A percentile compares a stretch with the other conserved stretches of the same genome.
Conservation (phyloP, 2,888 invertebrate species). For the Eristalis arbustorum region DNA sequence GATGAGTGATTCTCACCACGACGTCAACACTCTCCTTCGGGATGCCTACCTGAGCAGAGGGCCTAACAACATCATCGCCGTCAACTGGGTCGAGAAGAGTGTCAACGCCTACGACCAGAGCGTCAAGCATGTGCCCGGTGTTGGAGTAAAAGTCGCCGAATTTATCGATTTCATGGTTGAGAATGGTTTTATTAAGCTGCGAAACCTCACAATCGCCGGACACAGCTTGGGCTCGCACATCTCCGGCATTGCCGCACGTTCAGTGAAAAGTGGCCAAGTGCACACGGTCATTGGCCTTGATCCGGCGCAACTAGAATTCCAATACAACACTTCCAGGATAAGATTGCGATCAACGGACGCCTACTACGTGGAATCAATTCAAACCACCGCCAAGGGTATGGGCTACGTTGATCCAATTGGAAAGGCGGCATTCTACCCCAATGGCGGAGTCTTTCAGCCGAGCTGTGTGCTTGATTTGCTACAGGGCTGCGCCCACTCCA, state of each 20-base stretch:
- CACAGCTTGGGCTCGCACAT: constrained; percentile 84
- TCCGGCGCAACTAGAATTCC: constrained; percentile 76
- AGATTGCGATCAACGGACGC: constrained; percentile 75
- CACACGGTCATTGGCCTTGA: constrained; percentile 82
- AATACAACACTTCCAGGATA: constrained; percentile 72
- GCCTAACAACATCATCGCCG: constrained; percentile 83
- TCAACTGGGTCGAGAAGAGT: constrained; percentile 83
- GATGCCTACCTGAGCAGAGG: constrained; percentile 82
- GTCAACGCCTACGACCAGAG: constrained; percentile 82
- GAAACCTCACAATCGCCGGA: constrained; percentile 82
- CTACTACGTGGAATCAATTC: constrained; percentile 77
- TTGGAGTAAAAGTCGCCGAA: too few species aligned
- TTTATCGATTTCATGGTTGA: too few species aligned
- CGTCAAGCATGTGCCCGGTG: constrained; percentile 76
- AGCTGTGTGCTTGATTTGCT: constrained; percentile 80
- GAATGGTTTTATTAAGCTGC: constrained; percentile 75
- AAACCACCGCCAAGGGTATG: constrained; percentile 75
- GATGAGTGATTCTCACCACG: constrained; percentile 82
- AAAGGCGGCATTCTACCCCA: constrained; percentile 82
- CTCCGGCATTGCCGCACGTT: constrained; percentile 83
- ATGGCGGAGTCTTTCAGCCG: constrained; percentile 81
- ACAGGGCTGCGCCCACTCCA: constrained; percentile 80
- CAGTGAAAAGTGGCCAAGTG: constrained; percentile 82
- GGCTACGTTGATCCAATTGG: constrained; percentile 78
- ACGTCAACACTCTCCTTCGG: constrained; percentile 73